A percentile compares a stretch with the other conserved stretches of the same genome.
Evolutionary conservation across 2,888 invertebrate genomes (phyloP).

Genomic region (Galeopsomyia nigrocyanea): DNA sequence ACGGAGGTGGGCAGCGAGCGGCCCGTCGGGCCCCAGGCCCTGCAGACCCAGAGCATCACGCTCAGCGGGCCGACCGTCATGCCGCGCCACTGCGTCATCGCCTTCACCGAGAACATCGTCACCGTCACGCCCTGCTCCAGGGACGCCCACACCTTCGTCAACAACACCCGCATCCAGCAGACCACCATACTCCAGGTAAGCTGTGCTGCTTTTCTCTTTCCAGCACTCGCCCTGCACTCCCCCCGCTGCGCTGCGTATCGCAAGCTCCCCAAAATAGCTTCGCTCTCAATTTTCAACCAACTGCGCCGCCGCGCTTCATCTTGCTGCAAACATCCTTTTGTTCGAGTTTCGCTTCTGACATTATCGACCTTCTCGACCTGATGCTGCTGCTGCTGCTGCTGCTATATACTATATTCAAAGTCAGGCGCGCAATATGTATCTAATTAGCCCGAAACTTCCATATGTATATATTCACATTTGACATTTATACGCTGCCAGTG

Average conservation of each 20-base stretch:
- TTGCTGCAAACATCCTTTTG: too few species aligned
- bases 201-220: background rate
- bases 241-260: too few species aligned
- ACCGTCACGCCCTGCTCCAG: constrained; percentile 94
- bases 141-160: constrained; percentile 95
- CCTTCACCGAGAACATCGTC: constrained; percentile 90
- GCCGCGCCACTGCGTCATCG: constrained; percentile 95
- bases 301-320: too few species aligned
- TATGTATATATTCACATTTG: too few species aligned
- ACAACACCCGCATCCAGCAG: constrained; percentile 92
- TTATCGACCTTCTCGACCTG: too few species aligned
- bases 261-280: background rate
- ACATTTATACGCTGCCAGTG: too few species aligned
- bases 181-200: constrained; percentile 89
- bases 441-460: too few species aligned
- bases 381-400: too few species aligned
- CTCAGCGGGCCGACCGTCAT: constrained; percentile 92
- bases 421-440: too few species aligned
- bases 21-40: constrained; percentile 72
- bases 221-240: too few species aligned
- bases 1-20: constrained; percentile 85
- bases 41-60: constrained; percentile 74
- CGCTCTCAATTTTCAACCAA: background rate
- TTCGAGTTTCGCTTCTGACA: too few species aligned
- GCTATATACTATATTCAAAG: too few species aligned